Percentiles rank a stretch among this genome's conserved stretches.
Conservation (phyloP, 1,140 invertebrate species). For the Bombus pascuorum region DNA sequence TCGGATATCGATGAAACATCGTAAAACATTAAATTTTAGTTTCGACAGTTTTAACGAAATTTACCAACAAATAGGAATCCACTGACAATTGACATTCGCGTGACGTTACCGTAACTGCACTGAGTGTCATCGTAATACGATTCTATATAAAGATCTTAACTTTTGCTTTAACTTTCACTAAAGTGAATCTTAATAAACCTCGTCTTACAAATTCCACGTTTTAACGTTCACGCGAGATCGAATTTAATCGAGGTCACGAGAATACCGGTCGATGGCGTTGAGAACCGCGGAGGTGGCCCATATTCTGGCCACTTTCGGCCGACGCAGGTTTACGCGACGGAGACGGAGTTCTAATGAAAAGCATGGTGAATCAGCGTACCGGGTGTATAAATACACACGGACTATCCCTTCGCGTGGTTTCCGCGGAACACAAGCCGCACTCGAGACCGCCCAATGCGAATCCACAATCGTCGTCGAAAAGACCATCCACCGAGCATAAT, state of each 20-base stretch:
- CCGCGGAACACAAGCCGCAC: conserved; percentile 21
- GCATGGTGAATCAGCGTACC: conserved; percentile 53
- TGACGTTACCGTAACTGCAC: too few species aligned
- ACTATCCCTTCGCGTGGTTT: conserved; percentile 48
- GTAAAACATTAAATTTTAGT: too few species aligned
- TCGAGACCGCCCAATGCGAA: conserved; percentile 51
- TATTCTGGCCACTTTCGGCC: conserved; percentile 29
- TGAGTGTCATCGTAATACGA: too few species aligned
- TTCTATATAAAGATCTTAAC: too few species aligned
- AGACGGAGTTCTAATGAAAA: conserved; percentile 47
- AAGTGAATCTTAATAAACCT: too few species aligned
- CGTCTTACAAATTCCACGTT: accelerated
- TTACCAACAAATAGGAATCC: too few species aligned
- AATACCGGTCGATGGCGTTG: neutral
- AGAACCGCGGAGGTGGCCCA: conserved; percentile 39
- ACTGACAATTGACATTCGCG: too few species aligned
- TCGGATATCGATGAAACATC: too few species aligned
- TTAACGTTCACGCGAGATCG: neutral
- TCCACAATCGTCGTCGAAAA: conserved; percentile 45
- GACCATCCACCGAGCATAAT: conserved; percentile 17
- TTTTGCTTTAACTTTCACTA: too few species aligned
- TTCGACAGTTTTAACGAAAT: too few species aligned
- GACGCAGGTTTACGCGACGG: conserved; percentile 10
- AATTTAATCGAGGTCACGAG: neutral
- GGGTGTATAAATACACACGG: conserved; percentile 60